Evolutionary conservation across 2,888 invertebrate species (phyloP), one percentile per base, ranked within the genome.

Genomic region (Baccha elongata): DNA sequence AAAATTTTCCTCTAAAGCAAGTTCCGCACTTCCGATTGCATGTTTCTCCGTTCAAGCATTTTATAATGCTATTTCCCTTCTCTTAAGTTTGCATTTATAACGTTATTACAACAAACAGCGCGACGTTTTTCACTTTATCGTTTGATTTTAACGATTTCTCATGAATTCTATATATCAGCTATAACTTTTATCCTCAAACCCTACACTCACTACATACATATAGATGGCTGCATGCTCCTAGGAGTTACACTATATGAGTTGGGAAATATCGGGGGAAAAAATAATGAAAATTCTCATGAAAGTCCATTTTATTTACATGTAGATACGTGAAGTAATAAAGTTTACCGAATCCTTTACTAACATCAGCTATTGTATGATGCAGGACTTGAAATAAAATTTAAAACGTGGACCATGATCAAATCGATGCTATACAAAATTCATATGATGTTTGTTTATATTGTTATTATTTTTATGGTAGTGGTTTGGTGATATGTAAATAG

Each of bases 131-230:
- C 65, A 65, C 55, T 72, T 78, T 79, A 79, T 73, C 73, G 67
- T 62, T 62, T 46, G 67, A 73, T 73, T 68, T 79, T 79, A 79
- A 79, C 73, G 73, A 73, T 40, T 52, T 26, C 73, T 40, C 64
- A 67, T 67, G 76, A 76, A 76, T 55, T 62, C 55, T 4, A 52
- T 4, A 52, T 29, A 53, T 62, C 48, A 48, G 58, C 37, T 40
- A 40, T 23, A 58, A 40, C 37, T 40, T 55, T 37, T 55, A 10
- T 29, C 13, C 7, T 3, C 5, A 17, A 42, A n/a, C 10, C 17
- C 21, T 7, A 35, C n/a, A n/a, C 11, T 7, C 35, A 55, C 26
- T 10, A 3, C 3, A 13, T 1, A 3, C 21, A 13, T 6, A 13
- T 1, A 3, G 35, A 13, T 37, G 35, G 35, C 13, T 35, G 37